Conservation (phyloP, 2,797 vertebrate genomes). For the Chloroceryle amazona region DNA sequence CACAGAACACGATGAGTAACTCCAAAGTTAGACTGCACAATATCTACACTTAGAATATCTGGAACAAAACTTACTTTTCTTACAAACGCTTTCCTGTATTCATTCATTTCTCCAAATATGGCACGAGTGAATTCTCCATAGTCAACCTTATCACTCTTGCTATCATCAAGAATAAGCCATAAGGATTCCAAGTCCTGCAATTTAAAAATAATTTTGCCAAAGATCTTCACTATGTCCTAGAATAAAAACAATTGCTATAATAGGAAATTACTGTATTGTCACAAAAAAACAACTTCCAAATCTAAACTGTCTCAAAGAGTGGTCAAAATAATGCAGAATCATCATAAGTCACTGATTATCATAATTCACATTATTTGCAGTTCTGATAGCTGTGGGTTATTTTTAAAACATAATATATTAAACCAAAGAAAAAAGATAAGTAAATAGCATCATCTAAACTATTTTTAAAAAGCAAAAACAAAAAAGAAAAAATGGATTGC, state of each 20-base stretch:
- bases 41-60: background rate
- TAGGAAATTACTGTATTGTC: background rate
- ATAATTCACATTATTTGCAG: background rate
- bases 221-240: background rate
- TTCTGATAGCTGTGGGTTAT: background rate
- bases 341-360: rapidly evolving
- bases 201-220: slow-evolving; percentile 13
- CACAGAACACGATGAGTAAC: background rate
- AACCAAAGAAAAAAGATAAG: background rate
- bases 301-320: background rate
- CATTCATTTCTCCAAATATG: slow-evolving; percentile 85
- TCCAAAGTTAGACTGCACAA: background rate
- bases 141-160: slow-evolving; percentile 54
- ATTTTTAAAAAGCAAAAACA: background rate
- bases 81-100: slow-evolving; percentile 84
- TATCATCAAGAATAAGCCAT: slow-evolving; percentile 77
- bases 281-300: background rate
- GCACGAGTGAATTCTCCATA: slow-evolving; percentile 76
- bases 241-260: background rate
- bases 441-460: background rate
- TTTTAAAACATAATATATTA: background rate
- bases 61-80: slow-evolving; percentile 80
- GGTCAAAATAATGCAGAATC: background rate
- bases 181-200: slow-evolving; percentile 81
- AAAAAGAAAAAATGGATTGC: background rate